Evolutionary conservation across 2,113 vertebrate genomes (phyloP), one percentile per base, ranked within the genome.

Genomic region (Dicentrarchus labrax): DNA sequence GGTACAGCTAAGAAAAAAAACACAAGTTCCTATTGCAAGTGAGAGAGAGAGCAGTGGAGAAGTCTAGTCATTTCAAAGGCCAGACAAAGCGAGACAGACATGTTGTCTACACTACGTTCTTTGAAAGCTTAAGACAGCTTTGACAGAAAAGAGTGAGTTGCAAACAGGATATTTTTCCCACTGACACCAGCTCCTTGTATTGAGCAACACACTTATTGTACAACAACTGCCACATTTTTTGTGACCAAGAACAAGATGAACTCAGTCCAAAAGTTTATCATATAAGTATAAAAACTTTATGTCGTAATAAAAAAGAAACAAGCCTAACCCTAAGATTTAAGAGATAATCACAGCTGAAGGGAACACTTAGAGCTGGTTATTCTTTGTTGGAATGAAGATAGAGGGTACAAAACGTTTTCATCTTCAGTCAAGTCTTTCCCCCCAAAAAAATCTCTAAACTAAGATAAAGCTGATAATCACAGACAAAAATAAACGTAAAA

Each of bases 41-140:
- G 41, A 76, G 69, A 80, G 69, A 80, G 57, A 36, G 71, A 76
- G 75, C 80, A 39, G 8, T 57, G 76, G 84, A 86, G 82, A 90
- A 51, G 56, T 84, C 79, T 83, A 61, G 30, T 30, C 30, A 24
- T 91, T 83, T 92, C 80, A 88, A 86, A 87, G 70, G 80, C 50
- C 76, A 88, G 85, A 94, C 85, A 90, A 88, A 91, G 76, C 0
- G 19, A 86, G 83, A 87, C 84, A 88, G 82, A 85, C 83, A 75
- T 70, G 83, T 82, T 89, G 88, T 89, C 77, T 75, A 76, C 45
- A 78, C 79, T 76, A 22, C 16, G 61, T 78, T 77, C 81, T 87
- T 74, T 76, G 83, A 70, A 86, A 84, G 50, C 72, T 79, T 70
- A 76, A 80, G 84, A 80, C 86, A 78, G 85, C 75, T 86, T 86